A percentile compares a stretch with the other conserved stretches of the same genome.
These are phyloP conservation scores for Pollenia amentaria DNA, from an alignment of 2,888 invertebrate genomes.

Conservation along the genomic window DNA sequence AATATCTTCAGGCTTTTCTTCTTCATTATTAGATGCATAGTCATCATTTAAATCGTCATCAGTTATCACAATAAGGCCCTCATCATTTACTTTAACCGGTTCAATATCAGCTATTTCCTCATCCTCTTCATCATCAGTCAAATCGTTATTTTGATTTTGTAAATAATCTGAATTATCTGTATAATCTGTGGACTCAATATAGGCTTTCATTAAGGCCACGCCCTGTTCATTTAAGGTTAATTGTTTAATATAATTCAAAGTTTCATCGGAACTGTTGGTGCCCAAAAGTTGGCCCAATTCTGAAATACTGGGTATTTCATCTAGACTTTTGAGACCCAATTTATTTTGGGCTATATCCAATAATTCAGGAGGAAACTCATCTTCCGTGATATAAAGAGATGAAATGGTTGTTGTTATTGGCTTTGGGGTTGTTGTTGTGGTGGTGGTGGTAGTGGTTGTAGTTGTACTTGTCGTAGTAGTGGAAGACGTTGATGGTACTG, in stretches of 20 bases:
- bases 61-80: constrained; percentile 56
- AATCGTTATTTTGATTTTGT: constrained; percentile 23
- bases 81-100: constrained; percentile 50
- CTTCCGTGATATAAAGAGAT: constrained; percentile 34
- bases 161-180: constrained; percentile 70
- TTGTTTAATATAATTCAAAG: constrained; percentile 79
- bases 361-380: constrained; percentile 80
- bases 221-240: constrained; percentile 79
- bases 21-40: constrained; percentile 35
- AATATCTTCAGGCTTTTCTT: constrained; percentile 21
- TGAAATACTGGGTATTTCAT: constrained; percentile 79
- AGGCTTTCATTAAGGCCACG: constrained; percentile 80
- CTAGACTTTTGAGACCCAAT: constrained; percentile 78
- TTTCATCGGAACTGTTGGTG: constrained; percentile 78
- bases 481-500: constrained; percentile 32
- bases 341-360: constrained; percentile 79
- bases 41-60: constrained; percentile 65
- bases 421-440: constrained; percentile 29
- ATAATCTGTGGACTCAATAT: constrained; percentile 79
- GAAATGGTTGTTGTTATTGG: not conserved
- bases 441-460: constrained; percentile 47
- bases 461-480: constrained; percentile 24
- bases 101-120: constrained; percentile 63
- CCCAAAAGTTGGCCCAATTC: constrained; percentile 80
- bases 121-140: not conserved